phyloP scores from a whole-genome alignment of 2,113 vertebrate genomes.

The Eonycteris spelaea region DNA sequence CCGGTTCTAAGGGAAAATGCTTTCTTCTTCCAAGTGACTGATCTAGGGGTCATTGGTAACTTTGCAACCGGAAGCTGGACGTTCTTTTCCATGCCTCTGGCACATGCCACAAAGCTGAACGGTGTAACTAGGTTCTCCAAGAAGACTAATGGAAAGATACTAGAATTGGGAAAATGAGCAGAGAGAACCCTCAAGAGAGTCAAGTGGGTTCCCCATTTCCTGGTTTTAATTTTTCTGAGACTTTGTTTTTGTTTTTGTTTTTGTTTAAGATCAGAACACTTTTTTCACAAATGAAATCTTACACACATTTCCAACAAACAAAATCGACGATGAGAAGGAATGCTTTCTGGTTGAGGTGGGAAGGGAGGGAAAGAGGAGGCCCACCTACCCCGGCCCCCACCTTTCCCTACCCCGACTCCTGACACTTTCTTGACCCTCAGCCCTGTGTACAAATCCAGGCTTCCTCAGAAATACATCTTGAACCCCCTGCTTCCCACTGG shows the following conservation, averaged over 20 bases:
- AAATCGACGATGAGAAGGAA: neutral
- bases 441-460: neutral
- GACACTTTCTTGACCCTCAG: neutral
- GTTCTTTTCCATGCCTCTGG: neutral
- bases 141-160: neutral
- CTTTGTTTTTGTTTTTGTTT: too few relatives aligned
- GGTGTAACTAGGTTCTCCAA: neutral
- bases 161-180: neutral
- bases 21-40: neutral
- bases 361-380: neutral
- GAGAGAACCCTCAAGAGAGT: neutral
- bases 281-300: neutral
- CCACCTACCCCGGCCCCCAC: rapidly evolving
- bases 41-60: neutral
- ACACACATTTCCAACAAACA: neutral
- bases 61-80: neutral
- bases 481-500: neutral
- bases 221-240: neutral
- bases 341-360: neutral
- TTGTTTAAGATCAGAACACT: neutral
- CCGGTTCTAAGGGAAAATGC: neutral
- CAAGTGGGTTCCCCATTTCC: neutral
- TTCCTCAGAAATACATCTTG: neutral
- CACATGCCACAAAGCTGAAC: neutral
- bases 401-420: too few relatives aligned